Conservation (phyloP, 2,888 invertebrate species). For the Drosophila mimetica region DNA sequence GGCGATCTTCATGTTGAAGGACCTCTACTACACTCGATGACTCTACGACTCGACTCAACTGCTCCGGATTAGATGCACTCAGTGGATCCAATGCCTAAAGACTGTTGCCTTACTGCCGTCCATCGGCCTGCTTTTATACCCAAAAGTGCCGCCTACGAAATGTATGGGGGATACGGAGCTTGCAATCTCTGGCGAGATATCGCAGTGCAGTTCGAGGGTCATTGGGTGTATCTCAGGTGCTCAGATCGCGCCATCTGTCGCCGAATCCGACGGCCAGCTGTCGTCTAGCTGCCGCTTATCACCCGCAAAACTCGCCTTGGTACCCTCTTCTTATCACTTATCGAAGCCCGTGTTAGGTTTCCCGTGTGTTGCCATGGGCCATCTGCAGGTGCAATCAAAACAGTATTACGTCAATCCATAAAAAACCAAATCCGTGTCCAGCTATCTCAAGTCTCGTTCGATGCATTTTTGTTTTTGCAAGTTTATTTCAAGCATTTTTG, state of each 20-base stretch:
- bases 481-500: background rate
- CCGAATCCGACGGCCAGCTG: background rate
- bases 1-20: conserved; percentile 73
- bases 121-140: conserved; percentile 8
- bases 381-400: conserved; percentile 4
- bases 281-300: background rate
- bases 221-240: conserved; percentile 13
- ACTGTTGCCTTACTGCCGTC: conserved; percentile 55
- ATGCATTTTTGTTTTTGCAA: background rate
- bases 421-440: background rate
- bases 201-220: conserved; percentile 5
- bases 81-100: conserved; percentile 72
- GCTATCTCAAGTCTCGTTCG: background rate
- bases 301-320: background rate
- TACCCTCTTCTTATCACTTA: background rate
- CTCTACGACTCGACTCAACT: conserved; percentile 42
- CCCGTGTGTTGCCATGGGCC: background rate
- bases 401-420: background rate
- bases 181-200: background rate
- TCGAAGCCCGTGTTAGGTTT: background rate
- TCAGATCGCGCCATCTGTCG: conserved; percentile 3
- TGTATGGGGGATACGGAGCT: background rate
- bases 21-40: conserved; percentile 20
- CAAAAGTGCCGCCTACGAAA: background rate
- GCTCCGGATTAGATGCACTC: conserved; percentile 62